Evolutionary conservation across 2,888 invertebrate species (phyloP).

Genomic region (Lasioglossum zephyrum): DNA sequence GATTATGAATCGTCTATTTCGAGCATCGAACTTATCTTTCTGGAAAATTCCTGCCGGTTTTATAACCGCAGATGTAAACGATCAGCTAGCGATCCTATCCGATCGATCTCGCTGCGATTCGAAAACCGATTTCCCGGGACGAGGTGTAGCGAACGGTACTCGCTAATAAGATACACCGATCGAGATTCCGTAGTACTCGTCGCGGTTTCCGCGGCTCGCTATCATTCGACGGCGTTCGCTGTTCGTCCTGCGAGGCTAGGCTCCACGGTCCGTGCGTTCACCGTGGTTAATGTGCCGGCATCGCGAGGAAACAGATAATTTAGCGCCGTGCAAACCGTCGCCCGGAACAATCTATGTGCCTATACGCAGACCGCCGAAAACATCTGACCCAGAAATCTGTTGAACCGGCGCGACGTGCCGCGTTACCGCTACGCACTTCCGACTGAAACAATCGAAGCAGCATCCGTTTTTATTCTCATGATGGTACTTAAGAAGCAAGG

Average conservation of each 20-base stretch:
- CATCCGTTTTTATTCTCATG: not conserved
- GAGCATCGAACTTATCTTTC: not conserved
- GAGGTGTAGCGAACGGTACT: slow-evolving; percentile 33
- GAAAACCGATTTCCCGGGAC: slow-evolving; percentile 41
- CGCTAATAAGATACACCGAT: slow-evolving; percentile 41
- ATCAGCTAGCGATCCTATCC: slow-evolving; percentile 31
- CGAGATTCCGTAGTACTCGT: slow-evolving; percentile 23
- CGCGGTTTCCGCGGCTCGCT: slow-evolving; percentile 30
- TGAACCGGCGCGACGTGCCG: slow-evolving; percentile 23
- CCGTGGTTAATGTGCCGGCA: slow-evolving; percentile 36
- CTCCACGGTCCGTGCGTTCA: not conserved
- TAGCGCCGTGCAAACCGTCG: not conserved
- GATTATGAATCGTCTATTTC: not conserved
- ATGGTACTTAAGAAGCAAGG: not conserved
- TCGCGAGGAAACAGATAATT: slow-evolving; percentile 22
- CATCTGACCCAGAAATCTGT: slow-evolving; percentile 55
- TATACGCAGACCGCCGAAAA: slow-evolving; percentile 32
- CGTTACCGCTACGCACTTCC: slow-evolving; percentile 57
- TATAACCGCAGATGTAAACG: slow-evolving; percentile 40
- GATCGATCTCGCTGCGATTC: slow-evolving; percentile 21
- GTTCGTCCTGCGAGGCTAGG: not conserved
- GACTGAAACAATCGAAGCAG: not conserved
- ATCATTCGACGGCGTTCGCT: not conserved
- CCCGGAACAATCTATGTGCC: not conserved
- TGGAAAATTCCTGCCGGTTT: not conserved